phyloP scores from a whole-genome alignment of 2,797 vertebrate species.

The Microctenopoma steveboyesi region DNA sequence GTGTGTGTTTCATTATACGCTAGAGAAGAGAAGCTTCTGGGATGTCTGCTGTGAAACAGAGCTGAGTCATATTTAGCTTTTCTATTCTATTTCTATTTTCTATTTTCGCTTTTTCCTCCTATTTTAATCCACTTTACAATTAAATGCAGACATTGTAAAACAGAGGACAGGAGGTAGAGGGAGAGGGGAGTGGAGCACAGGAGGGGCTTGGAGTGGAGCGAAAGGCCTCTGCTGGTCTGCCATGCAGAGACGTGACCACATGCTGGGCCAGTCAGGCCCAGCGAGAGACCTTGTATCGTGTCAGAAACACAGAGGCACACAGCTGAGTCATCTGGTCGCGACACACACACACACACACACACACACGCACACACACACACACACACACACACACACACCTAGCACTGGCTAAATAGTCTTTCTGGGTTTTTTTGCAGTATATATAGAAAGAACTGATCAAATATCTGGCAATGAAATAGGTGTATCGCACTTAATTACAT shows the following conservation, averaged over 20 bases:
- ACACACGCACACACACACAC: constrained; percentile 18
- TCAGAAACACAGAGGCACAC: constrained; percentile 62
- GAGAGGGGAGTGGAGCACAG: constrained; percentile 18
- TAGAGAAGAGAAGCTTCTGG: neutral
- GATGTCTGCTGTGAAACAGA: no score
- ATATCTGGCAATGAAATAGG: no score
- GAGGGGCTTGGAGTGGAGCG: constrained; percentile 31
- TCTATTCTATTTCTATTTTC: no score
- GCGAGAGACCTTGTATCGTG: constrained; percentile 56
- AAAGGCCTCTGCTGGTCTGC: constrained; percentile 57
- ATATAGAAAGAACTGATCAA: no score
- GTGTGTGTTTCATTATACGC: neutral
- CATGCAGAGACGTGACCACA: constrained; percentile 55
- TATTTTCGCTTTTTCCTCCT: neutral
- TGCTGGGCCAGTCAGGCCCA: constrained; percentile 60
- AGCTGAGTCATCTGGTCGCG: constrained; percentile 50
- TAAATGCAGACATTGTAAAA: constrained; percentile 19
- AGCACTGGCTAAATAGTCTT: neutral
- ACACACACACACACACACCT: constrained; percentile 22
- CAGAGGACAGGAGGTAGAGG: constrained; percentile 29
- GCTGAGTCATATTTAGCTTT: no score
- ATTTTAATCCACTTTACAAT: constrained; percentile 43
- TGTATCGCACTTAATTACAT: no score
- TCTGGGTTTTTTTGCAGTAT: no score
- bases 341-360: constrained; percentile 17